Base-by-base conservation (phyloP, 2,888 invertebrate species). In the Cephonodes hylas region DNA sequence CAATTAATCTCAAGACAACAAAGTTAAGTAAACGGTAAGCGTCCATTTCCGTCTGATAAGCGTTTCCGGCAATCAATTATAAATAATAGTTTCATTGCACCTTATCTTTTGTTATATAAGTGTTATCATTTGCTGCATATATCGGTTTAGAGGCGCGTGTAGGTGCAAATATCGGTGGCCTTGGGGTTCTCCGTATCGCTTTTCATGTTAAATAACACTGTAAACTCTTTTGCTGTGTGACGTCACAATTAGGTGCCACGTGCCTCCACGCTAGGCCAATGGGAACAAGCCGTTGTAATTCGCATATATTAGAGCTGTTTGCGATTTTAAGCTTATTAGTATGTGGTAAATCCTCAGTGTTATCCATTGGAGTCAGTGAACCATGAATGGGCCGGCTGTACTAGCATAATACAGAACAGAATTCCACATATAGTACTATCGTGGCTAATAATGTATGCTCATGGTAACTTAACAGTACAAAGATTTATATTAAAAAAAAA, bases 21-120 rank as follows among this genome's bases (percentile, higher is more conserved):
- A n/a, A 46, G 13, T 58, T 18, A 38, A 27, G 10, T 18, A 27
- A 27, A 62, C 48, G 58, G 42, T 58, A 62, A 25, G 27, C 31
- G 46, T 10, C 27, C 48, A 46, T 62, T 58, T 58, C 58, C 58
- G 58, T 58, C 38, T 20, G 58, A 42, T 56, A 61, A 56, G 6
- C 22, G 31, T 44, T 44, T 61, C 60, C 60, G 60, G 34, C 46
- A 23, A 46, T 61, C 34, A 38, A 53, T 53, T 42, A 15, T 59
- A 57, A 34, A 22, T 38, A 38, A 53, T 53, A 20, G 27, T 27
- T 10, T 27, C 10, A 10, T 18, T 27, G 31, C 22, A 53, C 18
- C 27, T 53, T 53, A 53, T 53, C 53, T 22, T 4, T 22, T 22
- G 44, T 44, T 53, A 53, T 18, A 18, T 31, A 53, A 48, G 18